Percentiles rank a stretch among this genome's conserved stretches.
These are phyloP conservation scores for Lethenteron reissneri DNA, from an alignment of 2,113 vertebrate genomes.

Conservation along the genomic window DNA sequence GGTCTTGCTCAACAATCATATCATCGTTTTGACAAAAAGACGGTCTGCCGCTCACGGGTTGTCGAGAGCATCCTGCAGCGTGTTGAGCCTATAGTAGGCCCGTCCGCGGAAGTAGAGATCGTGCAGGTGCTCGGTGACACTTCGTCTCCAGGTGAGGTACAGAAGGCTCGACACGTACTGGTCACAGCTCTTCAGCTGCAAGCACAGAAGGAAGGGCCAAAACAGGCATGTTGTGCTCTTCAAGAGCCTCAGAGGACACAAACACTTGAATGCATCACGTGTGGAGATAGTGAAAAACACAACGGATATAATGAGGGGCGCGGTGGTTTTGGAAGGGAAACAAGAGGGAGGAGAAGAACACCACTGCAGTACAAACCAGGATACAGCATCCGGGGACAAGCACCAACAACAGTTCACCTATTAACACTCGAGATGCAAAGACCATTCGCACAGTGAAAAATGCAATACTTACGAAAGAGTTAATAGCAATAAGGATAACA, in stretches of 20 bases:
- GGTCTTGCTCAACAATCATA: too few relatives aligned
- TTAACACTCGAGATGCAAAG: too few relatives aligned
- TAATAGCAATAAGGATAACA: slow-evolving; percentile 42
- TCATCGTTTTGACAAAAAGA: too few relatives aligned
- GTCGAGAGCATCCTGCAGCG: slow-evolving; percentile 53
- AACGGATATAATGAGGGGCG: neutral
- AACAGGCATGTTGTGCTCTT: too few relatives aligned
- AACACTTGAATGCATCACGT: too few relatives aligned
- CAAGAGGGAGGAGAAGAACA: neutral
- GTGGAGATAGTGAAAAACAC: neutral
- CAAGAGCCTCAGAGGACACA: too few relatives aligned
- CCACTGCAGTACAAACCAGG: too few relatives aligned
- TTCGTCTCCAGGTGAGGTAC: slow-evolving; percentile 66
- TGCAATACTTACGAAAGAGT: slow-evolving; percentile 45
- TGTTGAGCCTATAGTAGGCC: slow-evolving; percentile 69
- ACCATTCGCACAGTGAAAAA: neutral
- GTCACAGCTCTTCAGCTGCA: slow-evolving; percentile 66
- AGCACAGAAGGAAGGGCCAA: neutral
- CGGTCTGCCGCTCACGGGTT: slow-evolving; percentile 48
- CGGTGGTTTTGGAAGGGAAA: neutral
- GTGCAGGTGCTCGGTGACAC: slow-evolving; percentile 69
- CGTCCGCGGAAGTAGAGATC: slow-evolving; percentile 50
- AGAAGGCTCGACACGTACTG: slow-evolving; percentile 70
- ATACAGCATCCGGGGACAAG: too few relatives aligned
- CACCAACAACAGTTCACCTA: too few relatives aligned